Conservation (phyloP, 30 jellyfish, hydroid and myxozoan species). For the Phacellophora camtschatica region DNA sequence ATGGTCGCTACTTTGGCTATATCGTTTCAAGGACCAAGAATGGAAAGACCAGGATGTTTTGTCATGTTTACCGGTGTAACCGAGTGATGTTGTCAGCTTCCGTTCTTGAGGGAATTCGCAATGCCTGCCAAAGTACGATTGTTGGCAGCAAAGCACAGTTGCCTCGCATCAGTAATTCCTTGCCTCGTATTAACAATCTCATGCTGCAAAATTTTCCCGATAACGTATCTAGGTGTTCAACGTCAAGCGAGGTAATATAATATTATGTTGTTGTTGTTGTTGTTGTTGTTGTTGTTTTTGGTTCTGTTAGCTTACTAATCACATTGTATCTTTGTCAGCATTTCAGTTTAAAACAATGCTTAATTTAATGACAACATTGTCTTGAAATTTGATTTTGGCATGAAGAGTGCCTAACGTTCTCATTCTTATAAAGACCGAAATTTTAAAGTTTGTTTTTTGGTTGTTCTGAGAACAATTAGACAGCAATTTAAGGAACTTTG, state of each 20-base stretch:
- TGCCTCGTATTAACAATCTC: slow-evolving; percentile 52
- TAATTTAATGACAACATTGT: too few relatives aligned
- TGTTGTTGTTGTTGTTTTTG: neutral
- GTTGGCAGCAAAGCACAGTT: slow-evolving; percentile 19
- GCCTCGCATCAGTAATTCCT: slow-evolving; percentile 53
- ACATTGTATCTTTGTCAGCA: too few relatives aligned
- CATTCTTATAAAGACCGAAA: too few relatives aligned
- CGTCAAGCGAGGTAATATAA: slow-evolving; percentile 51
- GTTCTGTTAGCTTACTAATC: too few relatives aligned
- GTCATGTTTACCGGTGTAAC: slow-evolving; percentile 79
- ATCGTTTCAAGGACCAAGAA: slow-evolving; percentile 55
- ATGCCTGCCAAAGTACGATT: slow-evolving; percentile 76
- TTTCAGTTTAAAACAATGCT: too few relatives aligned
- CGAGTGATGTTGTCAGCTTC: slow-evolving; percentile 41
- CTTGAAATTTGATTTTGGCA: too few relatives aligned
- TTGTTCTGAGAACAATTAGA: too few relatives aligned
- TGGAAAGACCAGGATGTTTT: slow-evolving; percentile 68
- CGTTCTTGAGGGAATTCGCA: slow-evolving; percentile 72
- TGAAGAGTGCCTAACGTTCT: too few relatives aligned
- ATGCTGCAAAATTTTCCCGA: slow-evolving; percentile 35
- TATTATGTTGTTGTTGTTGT: neutral
- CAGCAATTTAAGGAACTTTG: too few relatives aligned
- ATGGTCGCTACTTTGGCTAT: slow-evolving; percentile 85
- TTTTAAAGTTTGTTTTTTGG: too few relatives aligned
- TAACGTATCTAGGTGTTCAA: slow-evolving; percentile 50